These are phyloP conservation scores for Papio anubis DNA, from an alignment of 2,113 vertebrate species.

Conservation along the genomic window DNA sequence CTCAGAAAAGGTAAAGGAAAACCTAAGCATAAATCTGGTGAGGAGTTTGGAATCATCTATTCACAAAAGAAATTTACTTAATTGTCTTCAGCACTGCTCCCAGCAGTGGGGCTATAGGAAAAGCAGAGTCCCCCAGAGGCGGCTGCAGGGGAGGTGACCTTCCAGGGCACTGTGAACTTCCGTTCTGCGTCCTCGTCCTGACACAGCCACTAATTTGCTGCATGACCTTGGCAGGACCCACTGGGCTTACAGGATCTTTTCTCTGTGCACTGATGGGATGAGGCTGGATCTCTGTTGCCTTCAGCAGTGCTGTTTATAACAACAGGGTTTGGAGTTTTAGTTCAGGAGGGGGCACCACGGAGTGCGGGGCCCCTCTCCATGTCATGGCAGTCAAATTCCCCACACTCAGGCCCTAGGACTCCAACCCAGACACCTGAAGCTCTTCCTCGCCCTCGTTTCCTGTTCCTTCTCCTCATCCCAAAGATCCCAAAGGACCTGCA, in stretches of 20 bases:
- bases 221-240: not conserved
- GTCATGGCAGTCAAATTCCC: rapidly evolving
- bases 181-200: rapidly evolving
- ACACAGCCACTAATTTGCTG: rapidly evolving
- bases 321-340: rapidly evolving
- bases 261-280: not conserved
- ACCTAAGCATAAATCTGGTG: no score
- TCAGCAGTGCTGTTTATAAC: rapidly evolving
- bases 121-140: rapidly evolving
- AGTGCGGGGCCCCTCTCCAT: rapidly evolving
- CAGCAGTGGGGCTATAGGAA: rapidly evolving
- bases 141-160: not conserved
- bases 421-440: rapidly evolving
- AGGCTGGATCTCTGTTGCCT: rapidly evolving
- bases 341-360: rapidly evolving
- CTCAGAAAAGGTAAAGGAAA: not conserved
- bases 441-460: rapidly evolving
- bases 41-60: rapidly evolving
- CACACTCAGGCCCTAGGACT: rapidly evolving
- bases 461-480: rapidly evolving
- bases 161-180: not conserved
- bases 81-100: rapidly evolving
- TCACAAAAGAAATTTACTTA: no score
- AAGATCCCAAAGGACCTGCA: rapidly evolving
- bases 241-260: not conserved